Evolutionary conservation across 2,888 invertebrate species (phyloP).

Genomic region (Meta bourneti): DNA sequence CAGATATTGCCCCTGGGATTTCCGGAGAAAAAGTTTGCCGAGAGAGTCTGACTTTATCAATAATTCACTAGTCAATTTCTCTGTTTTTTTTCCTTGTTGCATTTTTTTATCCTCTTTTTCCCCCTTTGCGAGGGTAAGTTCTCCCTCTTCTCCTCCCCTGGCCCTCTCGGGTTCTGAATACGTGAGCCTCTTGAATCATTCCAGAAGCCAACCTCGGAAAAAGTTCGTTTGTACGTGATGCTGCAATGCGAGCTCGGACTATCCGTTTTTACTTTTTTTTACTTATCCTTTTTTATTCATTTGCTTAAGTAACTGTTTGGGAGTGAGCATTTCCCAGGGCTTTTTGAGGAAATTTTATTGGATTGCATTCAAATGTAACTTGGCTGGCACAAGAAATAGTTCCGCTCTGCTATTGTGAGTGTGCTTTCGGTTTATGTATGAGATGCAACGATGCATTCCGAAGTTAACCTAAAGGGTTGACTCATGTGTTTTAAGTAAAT

Average conservation of each 20-base stretch:
- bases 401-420: not conserved
- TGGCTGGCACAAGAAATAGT: constrained; percentile 14
- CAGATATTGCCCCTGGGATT: constrained; percentile 75
- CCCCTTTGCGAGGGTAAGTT: not conserved
- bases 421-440: not conserved
- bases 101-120: constrained; percentile 29
- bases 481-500: not conserved
- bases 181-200: constrained; percentile 68
- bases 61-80: constrained; percentile 75
- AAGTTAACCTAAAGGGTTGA: not conserved
- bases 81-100: constrained; percentile 14
- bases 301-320: constrained; percentile 71
- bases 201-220: constrained; percentile 11
- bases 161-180: constrained; percentile 59
- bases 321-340: constrained; percentile 29
- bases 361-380: constrained; percentile 51
- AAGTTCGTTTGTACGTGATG: constrained; percentile 59
- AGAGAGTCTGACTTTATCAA: constrained; percentile 75
- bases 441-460: not conserved
- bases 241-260: constrained; percentile 47
- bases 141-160: not conserved
- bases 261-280: not conserved
- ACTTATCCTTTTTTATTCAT: constrained; percentile 34
- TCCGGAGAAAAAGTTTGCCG: constrained; percentile 72
- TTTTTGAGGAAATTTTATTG: constrained; percentile 49